A percentile compares a stretch with the other conserved stretches of the same genome.
These are phyloP conservation scores for Nomada fabriciana DNA, from an alignment of 2,888 invertebrate genomes.

Conservation along the genomic window DNA sequence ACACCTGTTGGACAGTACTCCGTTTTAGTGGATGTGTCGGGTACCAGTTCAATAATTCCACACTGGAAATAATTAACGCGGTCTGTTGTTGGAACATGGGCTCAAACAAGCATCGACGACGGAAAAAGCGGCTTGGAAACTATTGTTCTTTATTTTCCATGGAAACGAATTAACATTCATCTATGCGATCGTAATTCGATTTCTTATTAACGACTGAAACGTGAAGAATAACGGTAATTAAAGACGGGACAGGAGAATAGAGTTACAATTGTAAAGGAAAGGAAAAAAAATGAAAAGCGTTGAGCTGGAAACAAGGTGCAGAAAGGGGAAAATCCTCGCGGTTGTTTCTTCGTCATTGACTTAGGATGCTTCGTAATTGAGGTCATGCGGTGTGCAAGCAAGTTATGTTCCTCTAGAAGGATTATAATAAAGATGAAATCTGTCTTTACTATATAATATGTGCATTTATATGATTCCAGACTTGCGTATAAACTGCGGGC, in stretches of 20 bases:
- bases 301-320: constrained; percentile 41
- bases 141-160: not conserved
- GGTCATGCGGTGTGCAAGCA: constrained; percentile 79
- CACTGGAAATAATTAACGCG: constrained; percentile 13
- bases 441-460: constrained; percentile 83
- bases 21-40: not conserved
- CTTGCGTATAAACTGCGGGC: constrained; percentile 82
- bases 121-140: not conserved
- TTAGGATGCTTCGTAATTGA: constrained; percentile 64
- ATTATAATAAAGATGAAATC: constrained; percentile 62
- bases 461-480: constrained; percentile 84
- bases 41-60: constrained; percentile 2
- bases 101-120: not conserved
- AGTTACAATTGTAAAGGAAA: not conserved
- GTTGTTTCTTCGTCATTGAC: constrained; percentile 57
- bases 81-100: not conserved
- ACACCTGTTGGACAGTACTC: not conserved
- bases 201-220: not conserved
- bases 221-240: not conserved
- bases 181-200: no score
- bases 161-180: no score
- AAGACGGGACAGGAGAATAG: not conserved
- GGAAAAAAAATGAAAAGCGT: not conserved
- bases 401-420: constrained; percentile 53
- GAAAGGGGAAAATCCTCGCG: constrained; percentile 55